Conservation (phyloP, 2,888 invertebrate species). For the Chrysotoxum bicinctum region DNA sequence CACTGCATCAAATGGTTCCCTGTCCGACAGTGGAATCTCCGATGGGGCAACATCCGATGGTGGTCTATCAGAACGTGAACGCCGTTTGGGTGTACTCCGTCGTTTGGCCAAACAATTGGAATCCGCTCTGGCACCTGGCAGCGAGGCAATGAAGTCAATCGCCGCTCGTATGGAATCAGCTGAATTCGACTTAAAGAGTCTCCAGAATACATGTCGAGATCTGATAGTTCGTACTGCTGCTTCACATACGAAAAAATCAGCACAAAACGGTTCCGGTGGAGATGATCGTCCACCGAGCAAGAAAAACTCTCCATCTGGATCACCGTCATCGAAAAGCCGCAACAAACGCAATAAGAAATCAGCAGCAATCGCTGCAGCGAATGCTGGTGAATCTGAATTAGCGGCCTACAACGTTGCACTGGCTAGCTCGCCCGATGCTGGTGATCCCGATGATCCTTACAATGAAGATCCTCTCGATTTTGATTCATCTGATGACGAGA, state of each 20-base stretch:
- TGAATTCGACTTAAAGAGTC: constrained; percentile 85
- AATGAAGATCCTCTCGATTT: constrained; percentile 76
- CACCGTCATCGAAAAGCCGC: constrained; percentile 50
- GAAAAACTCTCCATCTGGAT: constrained; percentile 68
- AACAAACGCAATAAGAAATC: constrained; percentile 62
- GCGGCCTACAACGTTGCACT: constrained; percentile 37
- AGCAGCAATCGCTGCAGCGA: constrained; percentile 52
- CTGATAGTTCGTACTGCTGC: constrained; percentile 82
- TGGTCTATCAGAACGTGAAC: constrained; percentile 85
- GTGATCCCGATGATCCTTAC: constrained; percentile 63
- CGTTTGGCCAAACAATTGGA: constrained; percentile 86
- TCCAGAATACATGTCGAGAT: constrained; percentile 87
- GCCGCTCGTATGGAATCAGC: constrained; percentile 86
- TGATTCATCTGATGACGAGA: constrained; percentile 74
- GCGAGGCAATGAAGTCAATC: constrained; percentile 85
- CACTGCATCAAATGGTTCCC: constrained; percentile 83
- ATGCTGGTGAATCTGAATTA: constrained; percentile 38
- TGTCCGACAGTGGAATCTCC: constrained; percentile 89
- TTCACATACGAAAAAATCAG: constrained; percentile 78
- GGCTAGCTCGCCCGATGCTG: constrained; percentile 54
- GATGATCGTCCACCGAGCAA: constrained; percentile 52
- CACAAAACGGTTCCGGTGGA: constrained; percentile 39
- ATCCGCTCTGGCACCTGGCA: constrained; percentile 86
- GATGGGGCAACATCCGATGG: constrained; percentile 89
- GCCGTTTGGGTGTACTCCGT: constrained; percentile 85